Percentiles rank a stretch among this genome's conserved stretches.
Conservation (phyloP, 2,888 invertebrate genomes). For the Tenthredo notha region DNA sequence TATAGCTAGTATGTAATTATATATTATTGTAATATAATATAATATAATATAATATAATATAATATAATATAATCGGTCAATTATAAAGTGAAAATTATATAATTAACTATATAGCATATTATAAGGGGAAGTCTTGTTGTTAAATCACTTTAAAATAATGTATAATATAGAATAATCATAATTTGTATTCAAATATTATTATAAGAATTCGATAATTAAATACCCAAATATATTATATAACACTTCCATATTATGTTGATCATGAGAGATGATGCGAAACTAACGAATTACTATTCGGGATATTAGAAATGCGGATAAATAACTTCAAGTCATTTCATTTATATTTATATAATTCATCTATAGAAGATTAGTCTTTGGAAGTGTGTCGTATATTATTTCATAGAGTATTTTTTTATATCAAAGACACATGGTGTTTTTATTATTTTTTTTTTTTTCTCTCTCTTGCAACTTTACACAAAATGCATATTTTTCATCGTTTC, state of each 20-base stretch:
- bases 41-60: too few relatives aligned
- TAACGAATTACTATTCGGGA: conserved; percentile 29
- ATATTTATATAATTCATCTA: conserved; percentile 24
- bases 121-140: conserved; percentile 38
- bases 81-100: conserved; percentile 54
- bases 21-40: not conserved
- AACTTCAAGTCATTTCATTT: not conserved
- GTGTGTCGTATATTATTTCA: conserved; percentile 9
- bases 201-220: conserved; percentile 8
- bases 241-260: conserved; percentile 11
- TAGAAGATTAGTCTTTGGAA: conserved; percentile 42
- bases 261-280: conserved; percentile 23
- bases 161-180: not conserved
- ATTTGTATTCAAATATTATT: not conserved
- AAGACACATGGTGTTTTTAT: not conserved
- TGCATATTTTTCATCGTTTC: not conserved
- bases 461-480: not conserved
- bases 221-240: conserved; percentile 8
- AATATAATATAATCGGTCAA: not conserved
- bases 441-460: too few relatives aligned
- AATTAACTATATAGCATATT: conserved; percentile 55
- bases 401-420: conserved; percentile 24
- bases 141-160: not conserved
- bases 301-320: conserved; percentile 2
- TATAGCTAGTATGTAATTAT: not conserved